Evolutionary conservation across 2,888 invertebrate species (phyloP), one percentile per base, ranked within the genome.

Genomic region (Tetragonisca angustula): DNA sequence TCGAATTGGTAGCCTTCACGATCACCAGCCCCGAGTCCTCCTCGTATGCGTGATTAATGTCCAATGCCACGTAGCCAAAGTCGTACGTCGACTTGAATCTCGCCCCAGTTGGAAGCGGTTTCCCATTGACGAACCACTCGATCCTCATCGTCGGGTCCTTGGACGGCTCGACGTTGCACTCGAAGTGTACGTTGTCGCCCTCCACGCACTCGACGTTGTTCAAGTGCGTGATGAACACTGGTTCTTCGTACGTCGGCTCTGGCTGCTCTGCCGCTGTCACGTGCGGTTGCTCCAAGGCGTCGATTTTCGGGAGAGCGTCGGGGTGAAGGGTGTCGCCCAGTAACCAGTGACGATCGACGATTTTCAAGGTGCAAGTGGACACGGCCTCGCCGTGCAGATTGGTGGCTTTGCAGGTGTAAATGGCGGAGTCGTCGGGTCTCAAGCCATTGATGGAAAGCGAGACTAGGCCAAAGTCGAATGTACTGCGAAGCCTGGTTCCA

Each of bases 401-500:
- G 19, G 97, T 97, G 0, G 99, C 99, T 94, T 98, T 98, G 95
- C 99, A 99, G 2, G 98, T 98, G 93, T 99, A 99, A 90, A 98
- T 97, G 11, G 99, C 99, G 4, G 98, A 98, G 95, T 99, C 99
- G 91, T 98, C 98, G 71, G 96, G 96, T 90, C 99, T 96, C 65
- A 98, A 93, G 4, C 98, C 97, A 92, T 98, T 98, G 83, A 99
- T 97, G 24, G 98, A 98, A 50, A 99, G 95, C 0, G 98, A 98
- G 0, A 99, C 99, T 83, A 99, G 96, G 70, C 99, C 99, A 95
- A 99, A 99, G 94, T 99, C 99, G 93, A 99, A 98, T 49, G 98
- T 98, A 90, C 98, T 98, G 93, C 98, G 97, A 85, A 99, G 96
- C 89, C 99, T 96, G 56, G 99, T 97, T 88, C 98, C 98, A 82